phyloP scores from a whole-genome alignment of 2,113 vertebrate genomes.

The Alectura lathami region DNA sequence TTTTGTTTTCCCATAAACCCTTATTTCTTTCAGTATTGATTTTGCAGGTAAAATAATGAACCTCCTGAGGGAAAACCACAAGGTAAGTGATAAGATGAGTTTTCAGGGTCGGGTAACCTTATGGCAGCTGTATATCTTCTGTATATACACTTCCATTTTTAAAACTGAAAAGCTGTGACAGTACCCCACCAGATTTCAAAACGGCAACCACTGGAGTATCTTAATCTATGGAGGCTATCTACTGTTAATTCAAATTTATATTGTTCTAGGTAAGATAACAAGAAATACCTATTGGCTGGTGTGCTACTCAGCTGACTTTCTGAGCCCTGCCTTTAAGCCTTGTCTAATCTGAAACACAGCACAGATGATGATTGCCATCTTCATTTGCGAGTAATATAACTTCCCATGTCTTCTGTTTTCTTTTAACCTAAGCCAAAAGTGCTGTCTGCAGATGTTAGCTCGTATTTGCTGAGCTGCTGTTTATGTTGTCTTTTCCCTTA shows the following conservation, averaged over 20 bases:
- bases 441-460: background rate
- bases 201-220: background rate
- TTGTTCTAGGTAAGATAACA: background rate
- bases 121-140: background rate
- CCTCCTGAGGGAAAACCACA: background rate
- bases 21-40: background rate
- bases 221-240: background rate
- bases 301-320: background rate
- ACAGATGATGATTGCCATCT: background rate
- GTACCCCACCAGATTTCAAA: background rate
- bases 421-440: background rate
- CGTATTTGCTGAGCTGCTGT: background rate
- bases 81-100: rapidly evolving
- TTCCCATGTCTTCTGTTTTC: background rate
- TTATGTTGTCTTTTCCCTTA: background rate
- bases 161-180: background rate
- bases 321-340: background rate
- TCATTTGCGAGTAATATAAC: background rate
- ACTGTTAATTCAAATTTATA: background rate
- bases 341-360: background rate
- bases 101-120: background rate
- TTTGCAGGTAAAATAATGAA: background rate
- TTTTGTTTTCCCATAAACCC: background rate
- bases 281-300: background rate
- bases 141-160: background rate